Base-by-base conservation (phyloP, 2,888 invertebrate species). In the Troides oblongomaculatus region DNA sequence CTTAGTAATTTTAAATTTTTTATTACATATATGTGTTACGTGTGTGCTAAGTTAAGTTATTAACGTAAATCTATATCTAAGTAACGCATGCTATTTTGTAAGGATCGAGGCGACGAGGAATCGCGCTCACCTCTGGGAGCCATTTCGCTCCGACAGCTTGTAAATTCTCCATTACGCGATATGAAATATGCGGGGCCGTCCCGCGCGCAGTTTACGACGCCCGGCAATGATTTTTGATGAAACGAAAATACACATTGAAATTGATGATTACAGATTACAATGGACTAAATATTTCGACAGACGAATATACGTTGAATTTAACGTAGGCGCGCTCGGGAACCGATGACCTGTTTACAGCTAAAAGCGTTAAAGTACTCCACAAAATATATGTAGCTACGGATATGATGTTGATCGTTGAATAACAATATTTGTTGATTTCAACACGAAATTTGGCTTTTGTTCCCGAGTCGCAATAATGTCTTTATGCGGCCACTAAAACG, bases 161-260 rank as follows among this genome's bases (percentile, higher is more conserved):
- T 93, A 93, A 93, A 93, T 93, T 92, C 90, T 84, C 90, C 90
- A 92, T 93, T 92, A 93, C 90, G 83, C 86, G 89, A 88, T 93
- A 93, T 93, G 93, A 93, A 89, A 92, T 93, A 93, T 92, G 88
- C 85, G 84, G 77, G 78, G 74, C 81, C 81, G 82, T 83, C 84
- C 81, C 78, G 78, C 77, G 72, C 78, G 73, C 79, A 83, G 81
- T 86, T 89, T 87, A 87, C 86, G 84, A 87, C 75, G 78, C 84
- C 71, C 72, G 71, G 59, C 67, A 70, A 70, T 74, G 68, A 73
- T 68, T 72, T 73, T 72, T 68, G 70, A 72, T 68, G 43, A 62
- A 56, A 67, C 66, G 60, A 60, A 71, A 71, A 71, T 68, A 65
- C 62, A 59, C 43, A 57, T 58, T 50, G 17, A 56, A 50, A 62